These are phyloP conservation scores for Poeciliopsis gracilis DNA, from an alignment of 2,797 vertebrate species.

Conservation along the genomic window DNA sequence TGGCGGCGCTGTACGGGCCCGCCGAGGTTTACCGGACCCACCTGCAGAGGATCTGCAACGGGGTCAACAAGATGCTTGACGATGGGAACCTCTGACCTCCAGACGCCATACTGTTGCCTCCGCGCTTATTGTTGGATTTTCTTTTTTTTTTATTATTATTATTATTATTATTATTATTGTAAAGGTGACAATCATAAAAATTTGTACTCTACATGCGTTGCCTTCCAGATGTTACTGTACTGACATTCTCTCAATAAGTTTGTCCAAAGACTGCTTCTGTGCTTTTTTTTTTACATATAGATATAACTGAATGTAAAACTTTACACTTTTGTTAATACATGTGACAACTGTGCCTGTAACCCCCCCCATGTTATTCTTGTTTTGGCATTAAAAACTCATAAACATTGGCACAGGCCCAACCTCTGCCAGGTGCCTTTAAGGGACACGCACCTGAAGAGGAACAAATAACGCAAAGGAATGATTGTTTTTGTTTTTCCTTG, in stretches of 20 bases:
- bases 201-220: slow-evolving; percentile 35
- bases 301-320: slow-evolving; percentile 68
- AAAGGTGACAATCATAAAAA: slow-evolving; percentile 47
- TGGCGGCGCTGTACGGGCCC: slow-evolving; percentile 87
- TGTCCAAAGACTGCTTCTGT: slow-evolving; percentile 55
- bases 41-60: slow-evolving; percentile 88
- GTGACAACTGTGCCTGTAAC: slow-evolving; percentile 64
- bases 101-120: slow-evolving; percentile 28
- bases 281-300: not conserved
- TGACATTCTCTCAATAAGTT: slow-evolving; percentile 45
- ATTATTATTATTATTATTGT: slow-evolving; percentile 27
- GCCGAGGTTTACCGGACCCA: slow-evolving; percentile 87
- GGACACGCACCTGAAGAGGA: slow-evolving; percentile 19
- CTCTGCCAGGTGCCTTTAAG: slow-evolving; percentile 35
- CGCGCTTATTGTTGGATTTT: slow-evolving; percentile 1
- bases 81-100: slow-evolving; percentile 88
- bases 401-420: slow-evolving; percentile 57
- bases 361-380: slow-evolving; percentile 35
- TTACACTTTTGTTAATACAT: slow-evolving; percentile 59
- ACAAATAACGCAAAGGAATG: slow-evolving; percentile 30
- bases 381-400: slow-evolving; percentile 42
- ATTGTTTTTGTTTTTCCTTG: slow-evolving; percentile 21
- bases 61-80: slow-evolving; percentile 93
- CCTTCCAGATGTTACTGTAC: slow-evolving; percentile 56
- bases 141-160: slow-evolving; percentile 26